These are phyloP conservation scores for Mamestra brassicae DNA, from an alignment of 2,888 invertebrate genomes.

Conservation along the genomic window DNA sequence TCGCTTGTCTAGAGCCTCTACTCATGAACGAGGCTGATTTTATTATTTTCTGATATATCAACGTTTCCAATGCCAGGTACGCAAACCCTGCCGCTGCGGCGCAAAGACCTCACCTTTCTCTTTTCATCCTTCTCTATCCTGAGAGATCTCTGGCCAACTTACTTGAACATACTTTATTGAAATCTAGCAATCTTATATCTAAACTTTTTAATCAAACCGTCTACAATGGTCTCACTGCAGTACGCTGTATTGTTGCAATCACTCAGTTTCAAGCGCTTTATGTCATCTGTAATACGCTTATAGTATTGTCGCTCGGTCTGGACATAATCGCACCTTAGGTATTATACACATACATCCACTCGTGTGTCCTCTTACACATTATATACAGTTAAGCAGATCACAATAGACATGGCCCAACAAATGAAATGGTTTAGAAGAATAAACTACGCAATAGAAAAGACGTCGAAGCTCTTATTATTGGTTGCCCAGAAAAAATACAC, in stretches of 20 bases:
- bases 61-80: background rate
- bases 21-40: background rate
- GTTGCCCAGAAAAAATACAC: too few species aligned
- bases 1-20: too few species aligned
- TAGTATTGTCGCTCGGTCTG: background rate
- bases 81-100: background rate
- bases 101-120: too few species aligned
- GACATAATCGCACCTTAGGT: background rate
- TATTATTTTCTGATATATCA: background rate
- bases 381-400: too few species aligned
- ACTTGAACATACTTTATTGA: too few species aligned
- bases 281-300: background rate
- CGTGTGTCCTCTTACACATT: too few species aligned
- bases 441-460: background rate
- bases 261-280: background rate
- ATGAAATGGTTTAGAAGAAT: background rate
- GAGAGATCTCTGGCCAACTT: too few species aligned
- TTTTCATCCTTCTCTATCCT: too few species aligned
- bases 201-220: too few species aligned
- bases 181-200: background rate
- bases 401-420: too few species aligned
- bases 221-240: background rate
- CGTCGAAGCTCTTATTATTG: too few species aligned
- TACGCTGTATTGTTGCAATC: background rate
- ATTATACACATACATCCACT: background rate